These are phyloP conservation scores for Ardeotis arabs DNA, from an alignment of 2,113 vertebrate species.

Conservation along the genomic window DNA sequence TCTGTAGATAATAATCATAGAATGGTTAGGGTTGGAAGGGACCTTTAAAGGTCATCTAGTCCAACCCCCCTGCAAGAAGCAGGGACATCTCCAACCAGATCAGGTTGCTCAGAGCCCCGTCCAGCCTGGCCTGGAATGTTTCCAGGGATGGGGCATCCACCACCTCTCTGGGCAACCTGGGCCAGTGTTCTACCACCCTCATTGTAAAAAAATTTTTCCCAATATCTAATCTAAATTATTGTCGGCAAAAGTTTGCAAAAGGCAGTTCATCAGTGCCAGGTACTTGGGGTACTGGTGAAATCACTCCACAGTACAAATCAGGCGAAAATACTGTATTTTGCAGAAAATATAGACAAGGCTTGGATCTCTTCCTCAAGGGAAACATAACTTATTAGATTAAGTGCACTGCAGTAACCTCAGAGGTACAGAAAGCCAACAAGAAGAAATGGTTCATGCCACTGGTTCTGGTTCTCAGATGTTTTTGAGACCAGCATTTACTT, in stretches of 20 bases:
- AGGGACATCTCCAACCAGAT: too few species aligned
- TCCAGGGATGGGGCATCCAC: too few species aligned
- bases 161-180: too few species aligned
- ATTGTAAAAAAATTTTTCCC: too few species aligned
- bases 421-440: neutral
- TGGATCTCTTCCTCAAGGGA: neutral
- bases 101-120: too few species aligned
- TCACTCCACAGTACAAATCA: neutral
- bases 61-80: too few species aligned
- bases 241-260: neutral
- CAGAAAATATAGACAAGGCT: neutral
- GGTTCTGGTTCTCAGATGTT: neutral
- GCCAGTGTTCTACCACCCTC: too few species aligned
- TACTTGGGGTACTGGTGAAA: neutral
- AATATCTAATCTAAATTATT: too few species aligned
- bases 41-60: too few species aligned
- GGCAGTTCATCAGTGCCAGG: neutral
- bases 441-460: neutral
- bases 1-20: neutral
- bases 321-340: neutral
- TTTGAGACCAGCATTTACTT: neutral
- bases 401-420: neutral
- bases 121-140: too few species aligned
- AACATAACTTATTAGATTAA: neutral
- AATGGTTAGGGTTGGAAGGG: too few species aligned